Evolutionary conservation across 2,797 vertebrate species (phyloP).

Genomic region (Graptemys geographica): DNA sequence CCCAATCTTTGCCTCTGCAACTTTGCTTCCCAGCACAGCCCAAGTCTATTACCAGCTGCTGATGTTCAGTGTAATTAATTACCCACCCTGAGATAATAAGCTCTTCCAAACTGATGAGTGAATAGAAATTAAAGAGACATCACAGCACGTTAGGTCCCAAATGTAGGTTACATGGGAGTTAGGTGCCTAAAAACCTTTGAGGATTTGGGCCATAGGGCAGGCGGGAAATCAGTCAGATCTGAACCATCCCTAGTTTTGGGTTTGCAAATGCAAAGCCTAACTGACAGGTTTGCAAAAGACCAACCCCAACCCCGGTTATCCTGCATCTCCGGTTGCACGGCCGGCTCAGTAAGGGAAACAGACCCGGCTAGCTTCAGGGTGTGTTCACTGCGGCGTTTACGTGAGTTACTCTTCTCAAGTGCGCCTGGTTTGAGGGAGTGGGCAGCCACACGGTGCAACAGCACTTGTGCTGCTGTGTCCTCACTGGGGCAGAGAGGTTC

Average conservation of each 20-base stretch:
- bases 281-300: background rate
- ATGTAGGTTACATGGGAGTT: background rate
- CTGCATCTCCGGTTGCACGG: background rate
- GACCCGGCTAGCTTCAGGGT: background rate
- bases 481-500: background rate
- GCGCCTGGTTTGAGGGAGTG: background rate
- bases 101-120: background rate
- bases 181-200: background rate
- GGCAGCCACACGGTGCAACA: background rate
- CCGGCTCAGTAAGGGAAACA: background rate
- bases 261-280: accelerated
- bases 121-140: background rate
- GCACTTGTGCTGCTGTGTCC: background rate
- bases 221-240: accelerated
- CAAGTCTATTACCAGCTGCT: slow-evolving; percentile 42
- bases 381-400: background rate
- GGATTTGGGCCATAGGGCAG: background rate
- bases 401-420: background rate
- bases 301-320: background rate
- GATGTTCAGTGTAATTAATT: slow-evolving; percentile 43
- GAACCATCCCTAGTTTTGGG: background rate
- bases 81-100: background rate
- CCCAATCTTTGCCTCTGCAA: background rate
- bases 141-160: background rate
- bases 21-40: background rate